Evolutionary conservation across 2,888 invertebrate genomes (phyloP).

Genomic region (Stenichneumon culpator): DNA sequence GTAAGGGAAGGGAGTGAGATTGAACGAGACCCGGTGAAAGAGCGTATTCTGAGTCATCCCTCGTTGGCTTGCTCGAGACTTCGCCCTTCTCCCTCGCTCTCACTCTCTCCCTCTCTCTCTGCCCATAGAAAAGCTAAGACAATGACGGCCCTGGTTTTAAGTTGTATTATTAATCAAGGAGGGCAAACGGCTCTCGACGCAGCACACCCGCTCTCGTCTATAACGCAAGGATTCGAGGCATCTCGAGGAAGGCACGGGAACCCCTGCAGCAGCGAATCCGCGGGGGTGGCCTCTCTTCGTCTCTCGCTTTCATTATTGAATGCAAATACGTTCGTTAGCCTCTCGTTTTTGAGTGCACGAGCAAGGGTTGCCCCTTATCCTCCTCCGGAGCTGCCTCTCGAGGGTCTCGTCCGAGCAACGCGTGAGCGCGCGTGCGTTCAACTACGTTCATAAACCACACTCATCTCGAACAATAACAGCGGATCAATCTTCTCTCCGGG

Average conservation of each 20-base stretch:
- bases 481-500: conserved; percentile 26
- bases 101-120: not conserved
- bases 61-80: conserved; percentile 35
- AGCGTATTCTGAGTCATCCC: conserved; percentile 64
- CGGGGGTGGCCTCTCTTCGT: conserved; percentile 50
- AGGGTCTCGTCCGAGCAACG: conserved; percentile 34
- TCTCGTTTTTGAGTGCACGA: conserved; percentile 72
- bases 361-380: conserved; percentile 48
- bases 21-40: conserved; percentile 40
- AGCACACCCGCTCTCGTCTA: conserved; percentile 13
- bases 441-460: conserved; percentile 44
- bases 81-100: not conserved
- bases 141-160: conserved; percentile 72
- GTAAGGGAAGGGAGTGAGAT: conserved; percentile 38
- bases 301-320: conserved; percentile 77
- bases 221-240: conserved; percentile 32
- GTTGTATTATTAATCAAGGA: conserved; percentile 76
- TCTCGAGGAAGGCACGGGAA: conserved; percentile 10
- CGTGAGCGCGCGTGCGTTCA: conserved; percentile 27
- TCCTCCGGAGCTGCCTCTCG: conserved; percentile 46
- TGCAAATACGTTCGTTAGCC: conserved; percentile 80
- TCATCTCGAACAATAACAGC: conserved; percentile 64
- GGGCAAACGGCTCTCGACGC: conserved; percentile 62
- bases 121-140: conserved; percentile 69
- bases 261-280: conserved; percentile 9